Percentiles rank a stretch among this genome's conserved stretches.
These are phyloP conservation scores for Typhlichthys eigenmanni DNA, from an alignment of 2,797 vertebrate species.

Conservation along the genomic window DNA sequence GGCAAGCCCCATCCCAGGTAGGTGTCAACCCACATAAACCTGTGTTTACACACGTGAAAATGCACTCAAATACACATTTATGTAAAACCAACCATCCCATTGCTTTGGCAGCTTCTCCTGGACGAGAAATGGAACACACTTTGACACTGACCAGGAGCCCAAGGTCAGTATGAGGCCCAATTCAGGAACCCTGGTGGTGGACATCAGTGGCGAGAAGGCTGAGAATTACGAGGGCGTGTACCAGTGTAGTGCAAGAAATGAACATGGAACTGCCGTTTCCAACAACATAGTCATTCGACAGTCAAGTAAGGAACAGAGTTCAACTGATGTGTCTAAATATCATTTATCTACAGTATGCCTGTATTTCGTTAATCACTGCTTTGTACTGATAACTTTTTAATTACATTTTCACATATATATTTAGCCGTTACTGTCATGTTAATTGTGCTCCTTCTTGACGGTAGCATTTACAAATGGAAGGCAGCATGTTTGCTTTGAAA, in stretches of 20 bases:
- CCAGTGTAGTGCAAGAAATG: constrained; percentile 93
- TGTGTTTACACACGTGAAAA: neutral
- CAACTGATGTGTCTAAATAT: too few species aligned
- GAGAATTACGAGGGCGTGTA: constrained; percentile 91
- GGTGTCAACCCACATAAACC: constrained; percentile 30
- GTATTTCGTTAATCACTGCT: constrained; percentile 14
- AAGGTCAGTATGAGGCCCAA: constrained; percentile 85
- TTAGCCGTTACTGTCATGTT: constrained; percentile 57
- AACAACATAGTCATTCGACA: constrained; percentile 89
- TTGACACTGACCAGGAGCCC: constrained; percentile 87
- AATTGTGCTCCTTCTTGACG: constrained; percentile 60
- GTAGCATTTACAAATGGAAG: constrained; percentile 50
- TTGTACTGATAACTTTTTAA: constrained; percentile 23
- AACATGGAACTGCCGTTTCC: constrained; percentile 90
- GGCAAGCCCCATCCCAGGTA: constrained; percentile 95
- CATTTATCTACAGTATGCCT: constrained; percentile 2
- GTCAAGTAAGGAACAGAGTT: constrained; percentile 81
- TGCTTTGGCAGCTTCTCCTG: constrained; percentile 86
- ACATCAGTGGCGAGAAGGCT: constrained; percentile 87
- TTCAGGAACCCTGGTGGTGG: constrained; percentile 90
- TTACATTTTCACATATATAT: constrained; percentile 46
- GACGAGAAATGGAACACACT: constrained; percentile 94
- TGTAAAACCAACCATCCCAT: neutral
- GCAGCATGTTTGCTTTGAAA: constrained; percentile 41
- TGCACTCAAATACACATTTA: neutral